phyloP scores from a whole-genome alignment of 2,888 invertebrate genomes.

The Drosophila nigritarsus region DNA sequence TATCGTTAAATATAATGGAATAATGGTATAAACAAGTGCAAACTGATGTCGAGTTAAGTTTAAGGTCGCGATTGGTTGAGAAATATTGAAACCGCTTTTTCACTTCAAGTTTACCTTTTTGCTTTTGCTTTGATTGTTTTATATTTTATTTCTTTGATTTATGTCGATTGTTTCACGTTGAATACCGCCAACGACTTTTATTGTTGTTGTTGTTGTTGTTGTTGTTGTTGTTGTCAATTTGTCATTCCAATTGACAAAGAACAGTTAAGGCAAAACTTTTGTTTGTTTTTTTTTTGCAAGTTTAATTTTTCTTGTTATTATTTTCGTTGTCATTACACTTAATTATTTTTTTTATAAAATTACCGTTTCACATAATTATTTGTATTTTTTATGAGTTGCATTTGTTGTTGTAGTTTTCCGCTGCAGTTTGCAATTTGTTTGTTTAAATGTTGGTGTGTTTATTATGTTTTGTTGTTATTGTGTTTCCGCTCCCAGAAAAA shows the following conservation, averaged over 20 bases:
- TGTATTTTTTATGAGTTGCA: slow-evolving; percentile 24
- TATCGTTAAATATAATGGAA: slow-evolving; percentile 5
- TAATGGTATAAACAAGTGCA: slow-evolving; percentile 5
- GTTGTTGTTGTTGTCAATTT: slow-evolving; percentile 57
- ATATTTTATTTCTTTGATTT: slow-evolving; percentile 28
- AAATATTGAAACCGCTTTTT: slow-evolving; percentile 74
- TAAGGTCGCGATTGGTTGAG: slow-evolving; percentile 61
- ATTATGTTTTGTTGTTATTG: slow-evolving; percentile 19
- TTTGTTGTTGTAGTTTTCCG: slow-evolving; percentile 15
- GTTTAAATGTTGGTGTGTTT: slow-evolving; percentile 19
- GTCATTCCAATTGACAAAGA: slow-evolving; percentile 58
- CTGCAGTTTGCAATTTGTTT: slow-evolving; percentile 32
- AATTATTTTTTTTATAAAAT: slow-evolving; percentile 46
- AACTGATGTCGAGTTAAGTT: slow-evolving; percentile 37
- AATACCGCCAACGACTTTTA: slow-evolving; percentile 55
- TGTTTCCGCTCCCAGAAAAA: slow-evolving; percentile 29
- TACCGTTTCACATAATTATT: slow-evolving; percentile 17
- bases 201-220: slow-evolving; percentile 37
- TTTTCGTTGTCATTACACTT: slow-evolving; percentile 22
- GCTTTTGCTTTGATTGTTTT: slow-evolving; percentile 23
- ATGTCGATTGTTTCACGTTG: slow-evolving; percentile 50
- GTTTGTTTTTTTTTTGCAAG: slow-evolving; percentile 4
- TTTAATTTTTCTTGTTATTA: slow-evolving; percentile 1
- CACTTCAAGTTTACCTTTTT: slow-evolving; percentile 65
- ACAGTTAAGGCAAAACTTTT: slow-evolving; percentile 13